These are phyloP conservation scores for Hydractinia echinata DNA, from an alignment of 30 jellyfish, hydroid and myxozoan genomes.

Conservation along the genomic window DNA sequence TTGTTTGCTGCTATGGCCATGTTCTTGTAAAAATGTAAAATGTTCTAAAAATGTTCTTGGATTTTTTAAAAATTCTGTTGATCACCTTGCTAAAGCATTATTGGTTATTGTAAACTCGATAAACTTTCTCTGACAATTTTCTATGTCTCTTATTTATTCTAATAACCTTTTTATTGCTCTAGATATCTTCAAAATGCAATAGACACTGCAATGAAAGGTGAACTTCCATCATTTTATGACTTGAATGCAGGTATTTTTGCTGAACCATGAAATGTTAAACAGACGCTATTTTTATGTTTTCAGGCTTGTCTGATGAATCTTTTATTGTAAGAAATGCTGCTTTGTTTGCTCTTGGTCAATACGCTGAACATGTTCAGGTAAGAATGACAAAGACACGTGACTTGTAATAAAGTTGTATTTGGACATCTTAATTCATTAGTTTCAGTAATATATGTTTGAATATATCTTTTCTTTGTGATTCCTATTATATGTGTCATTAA, in stretches of 20 bases:
- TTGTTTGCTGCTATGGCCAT: too few relatives aligned
- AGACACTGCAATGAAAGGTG: conserved; percentile 41
- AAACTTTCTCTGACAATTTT: too few relatives aligned
- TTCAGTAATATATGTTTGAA: too few relatives aligned
- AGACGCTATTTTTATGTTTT: neutral
- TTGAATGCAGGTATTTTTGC: neutral
- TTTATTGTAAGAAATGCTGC: conserved; percentile 82
- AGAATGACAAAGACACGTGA: too few relatives aligned
- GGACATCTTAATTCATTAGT: too few relatives aligned
- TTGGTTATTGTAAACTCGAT: too few relatives aligned
- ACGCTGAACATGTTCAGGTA: conserved; percentile 80
- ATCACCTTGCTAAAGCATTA: too few relatives aligned
- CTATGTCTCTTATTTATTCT: too few relatives aligned
- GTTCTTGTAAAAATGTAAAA: too few relatives aligned
- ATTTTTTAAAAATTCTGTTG: neutral
- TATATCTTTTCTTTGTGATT: too few relatives aligned
- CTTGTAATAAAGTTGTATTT: too few relatives aligned
- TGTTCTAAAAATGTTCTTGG: neutral
- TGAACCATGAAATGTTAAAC: neutral
- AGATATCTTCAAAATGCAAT: conserved; percentile 32
- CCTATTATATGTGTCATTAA: too few relatives aligned
- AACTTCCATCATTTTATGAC: neutral
- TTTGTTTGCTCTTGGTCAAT: conserved; percentile 78
- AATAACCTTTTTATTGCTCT: neutral
- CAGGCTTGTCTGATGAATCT: conserved; percentile 73